Base-by-base conservation (phyloP, 2,797 vertebrate genomes). In the Ceryle rudis region DNA sequence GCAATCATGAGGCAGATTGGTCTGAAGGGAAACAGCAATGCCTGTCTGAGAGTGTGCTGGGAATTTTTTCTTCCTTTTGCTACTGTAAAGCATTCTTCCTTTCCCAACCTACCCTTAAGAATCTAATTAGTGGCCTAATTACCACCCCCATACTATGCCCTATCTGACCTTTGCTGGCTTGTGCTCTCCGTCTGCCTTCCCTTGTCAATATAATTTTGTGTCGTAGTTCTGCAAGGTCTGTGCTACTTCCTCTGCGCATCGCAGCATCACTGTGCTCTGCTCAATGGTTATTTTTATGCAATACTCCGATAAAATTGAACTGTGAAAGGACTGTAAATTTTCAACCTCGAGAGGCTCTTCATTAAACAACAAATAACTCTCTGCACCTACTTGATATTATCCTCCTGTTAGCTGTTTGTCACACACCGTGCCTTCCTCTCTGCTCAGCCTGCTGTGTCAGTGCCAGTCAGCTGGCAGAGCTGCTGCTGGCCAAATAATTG, bases 111-210 rank as follows among this genome's bases (percentile, higher is more conserved):
- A 35, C 42, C 81, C 66, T 75, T 66, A 77, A 91, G 72, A 91
- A 42, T 84, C 87, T 95, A 95, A 96, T 96, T 95, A 96, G 80
- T 25, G 25, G 62, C 73, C 66, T 95, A 95, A 96, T 95, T 86
- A 65, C 74, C 41, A 75, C 15, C 39, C 54, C 72, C 39, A 47
- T 46, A 8, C n/a, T 7, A 11, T 51, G 39, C 35, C 54, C 82
- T 69, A 25, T 15, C 57, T 75, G 93, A 85, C 87, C 77, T 88
- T 86, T 37, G 28, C 75, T 89, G 81, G 47, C 84, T 91, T 2
- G 0, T n/a, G 21, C 10, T 81, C 71, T 31, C 70, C 15, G 58
- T 20, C 69, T 9, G 33, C 69, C 74, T 81, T 84, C 29, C 60
- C 60, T 57, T 42, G 47, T 44, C 93, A 26, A 29, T 62, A 3